Conservation (phyloP, 2,888 invertebrate genomes). For the Rhynchonema sp. region DNA sequence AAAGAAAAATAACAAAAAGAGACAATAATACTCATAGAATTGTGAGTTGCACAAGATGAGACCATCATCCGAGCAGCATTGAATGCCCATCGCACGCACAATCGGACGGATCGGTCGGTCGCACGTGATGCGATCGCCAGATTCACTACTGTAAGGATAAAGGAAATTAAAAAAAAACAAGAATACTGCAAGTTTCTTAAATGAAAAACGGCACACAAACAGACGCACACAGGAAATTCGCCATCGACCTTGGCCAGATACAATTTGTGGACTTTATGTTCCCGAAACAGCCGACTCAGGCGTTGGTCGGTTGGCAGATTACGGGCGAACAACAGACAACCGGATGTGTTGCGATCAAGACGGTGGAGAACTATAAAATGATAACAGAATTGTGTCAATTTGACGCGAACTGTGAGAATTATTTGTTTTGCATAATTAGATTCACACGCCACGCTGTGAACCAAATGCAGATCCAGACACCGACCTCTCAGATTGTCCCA, state of each 20-base stretch:
- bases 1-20: neutral
- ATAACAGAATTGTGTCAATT: neutral
- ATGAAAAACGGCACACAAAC: too few species aligned
- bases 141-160: too few species aligned
- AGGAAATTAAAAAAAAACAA: too few species aligned
- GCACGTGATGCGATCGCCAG: too few species aligned
- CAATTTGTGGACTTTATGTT: constrained; percentile 74
- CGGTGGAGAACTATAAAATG: constrained; percentile 18
- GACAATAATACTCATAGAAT: neutral
- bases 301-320: constrained; percentile 77
- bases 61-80: too few species aligned
- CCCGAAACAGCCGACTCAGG: constrained; percentile 83
- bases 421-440: neutral
- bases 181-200: too few species aligned
- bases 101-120: neutral
- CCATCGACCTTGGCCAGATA: constrained; percentile 88
- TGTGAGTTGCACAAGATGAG: neutral
- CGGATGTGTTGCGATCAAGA: constrained; percentile 75
- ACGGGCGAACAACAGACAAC: constrained; percentile 72
- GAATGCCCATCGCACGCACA: neutral
- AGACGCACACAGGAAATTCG: constrained; percentile 63
- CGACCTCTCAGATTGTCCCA: constrained; percentile 62
- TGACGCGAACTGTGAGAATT: too few species aligned
- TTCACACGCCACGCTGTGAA: neutral
- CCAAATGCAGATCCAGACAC: constrained; percentile 3